Percentiles rank a stretch among this genome's conserved stretches.
Conservation (phyloP, 37 sponge, comb jelly and placozoan species). For the Ianthella basta region DNA sequence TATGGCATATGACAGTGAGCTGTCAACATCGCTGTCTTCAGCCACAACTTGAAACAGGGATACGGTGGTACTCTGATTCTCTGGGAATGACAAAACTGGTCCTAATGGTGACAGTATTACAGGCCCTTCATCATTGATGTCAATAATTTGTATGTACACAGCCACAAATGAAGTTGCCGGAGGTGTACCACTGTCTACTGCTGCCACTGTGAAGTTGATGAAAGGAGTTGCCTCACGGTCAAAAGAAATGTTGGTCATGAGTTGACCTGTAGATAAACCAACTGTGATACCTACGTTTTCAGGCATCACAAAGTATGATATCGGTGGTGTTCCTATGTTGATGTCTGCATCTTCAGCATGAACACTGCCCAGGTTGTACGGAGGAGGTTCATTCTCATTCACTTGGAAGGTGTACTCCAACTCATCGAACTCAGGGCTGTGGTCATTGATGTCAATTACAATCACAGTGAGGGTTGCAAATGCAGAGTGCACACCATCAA, state of each 20-base stretch:
- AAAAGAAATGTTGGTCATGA: slow-evolving; percentile 22
- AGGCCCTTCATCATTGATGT: slow-evolving; percentile 71
- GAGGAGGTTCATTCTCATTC: slow-evolving; percentile 1
- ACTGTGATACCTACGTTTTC: not conserved
- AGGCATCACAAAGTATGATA: not conserved
- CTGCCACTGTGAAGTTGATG: slow-evolving; percentile 48
- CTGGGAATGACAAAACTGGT: not conserved
- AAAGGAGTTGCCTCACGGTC: slow-evolving; percentile 1
- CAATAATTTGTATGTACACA: slow-evolving; percentile 41
- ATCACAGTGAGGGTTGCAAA: slow-evolving; percentile 50
- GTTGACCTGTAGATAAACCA: slow-evolving; percentile 29
- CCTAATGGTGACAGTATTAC: slow-evolving; percentile 19
- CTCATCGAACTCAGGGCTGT: slow-evolving; percentile 9
- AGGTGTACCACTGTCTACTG: slow-evolving; percentile 50
- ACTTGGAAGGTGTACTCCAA: not conserved
- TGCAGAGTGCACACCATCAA: slow-evolving; percentile 28
- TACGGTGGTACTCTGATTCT: not conserved
- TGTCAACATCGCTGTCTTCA: not conserved
- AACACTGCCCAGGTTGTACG: not conserved
- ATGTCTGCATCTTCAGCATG: slow-evolving; percentile 6
- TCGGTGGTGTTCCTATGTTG: not conserved
- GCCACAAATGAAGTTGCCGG: slow-evolving; percentile 3
- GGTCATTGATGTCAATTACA: slow-evolving; percentile 71
- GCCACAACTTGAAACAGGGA: slow-evolving; percentile 2
- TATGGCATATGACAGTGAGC: not conserved